Percentiles rank a stretch among this genome's conserved stretches.
Conservation (phyloP, 2,888 invertebrate genomes). For the Carterocephalus palaemon region DNA sequence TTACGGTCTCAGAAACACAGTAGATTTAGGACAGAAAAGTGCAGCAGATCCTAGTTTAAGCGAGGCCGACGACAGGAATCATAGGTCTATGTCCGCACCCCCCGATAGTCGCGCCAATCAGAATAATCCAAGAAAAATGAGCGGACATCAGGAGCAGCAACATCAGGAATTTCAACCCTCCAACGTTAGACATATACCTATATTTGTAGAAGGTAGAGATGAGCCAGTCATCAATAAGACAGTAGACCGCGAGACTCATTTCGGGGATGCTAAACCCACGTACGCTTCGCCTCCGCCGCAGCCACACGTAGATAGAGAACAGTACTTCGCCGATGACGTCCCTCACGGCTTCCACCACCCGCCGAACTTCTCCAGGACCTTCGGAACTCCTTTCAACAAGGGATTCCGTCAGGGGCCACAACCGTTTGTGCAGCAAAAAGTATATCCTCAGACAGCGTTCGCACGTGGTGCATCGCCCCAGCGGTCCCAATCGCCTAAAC, state of each 20-base stretch:
- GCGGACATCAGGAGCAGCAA: conserved; percentile 51
- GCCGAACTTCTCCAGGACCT: conserved; percentile 66
- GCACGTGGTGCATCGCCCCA: conserved; percentile 62
- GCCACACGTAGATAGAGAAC: conserved; percentile 64
- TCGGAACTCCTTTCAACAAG: conserved; percentile 65
- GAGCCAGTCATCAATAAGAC: conserved; percentile 86
- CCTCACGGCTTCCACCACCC: conserved; percentile 61
- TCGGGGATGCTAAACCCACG: conserved; percentile 55
- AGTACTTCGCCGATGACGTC: conserved; percentile 64
- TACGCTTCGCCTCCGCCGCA: conserved; percentile 52
- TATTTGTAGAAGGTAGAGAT: conserved; percentile 91
- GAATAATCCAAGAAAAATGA: conserved; percentile 50
- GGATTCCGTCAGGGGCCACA: conserved; percentile 64
- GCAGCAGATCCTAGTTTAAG: conserved; percentile 73
- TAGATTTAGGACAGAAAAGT: conserved; percentile 86
- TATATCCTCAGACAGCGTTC: conserved; percentile 60
- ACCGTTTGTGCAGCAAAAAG: conserved; percentile 74
- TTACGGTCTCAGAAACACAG: conserved; percentile 86
- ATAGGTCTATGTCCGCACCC: conserved; percentile 89
- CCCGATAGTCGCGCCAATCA: conserved; percentile 76
- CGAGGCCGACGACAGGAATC: conserved; percentile 80
- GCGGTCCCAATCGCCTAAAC: conserved; percentile 63
- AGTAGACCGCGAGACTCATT: conserved; percentile 59
- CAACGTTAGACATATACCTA: conserved; percentile 90
- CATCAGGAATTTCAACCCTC: conserved; percentile 46